phyloP scores from a whole-genome alignment of 2,797 vertebrate species.

The Eptatretus atami region DNA sequence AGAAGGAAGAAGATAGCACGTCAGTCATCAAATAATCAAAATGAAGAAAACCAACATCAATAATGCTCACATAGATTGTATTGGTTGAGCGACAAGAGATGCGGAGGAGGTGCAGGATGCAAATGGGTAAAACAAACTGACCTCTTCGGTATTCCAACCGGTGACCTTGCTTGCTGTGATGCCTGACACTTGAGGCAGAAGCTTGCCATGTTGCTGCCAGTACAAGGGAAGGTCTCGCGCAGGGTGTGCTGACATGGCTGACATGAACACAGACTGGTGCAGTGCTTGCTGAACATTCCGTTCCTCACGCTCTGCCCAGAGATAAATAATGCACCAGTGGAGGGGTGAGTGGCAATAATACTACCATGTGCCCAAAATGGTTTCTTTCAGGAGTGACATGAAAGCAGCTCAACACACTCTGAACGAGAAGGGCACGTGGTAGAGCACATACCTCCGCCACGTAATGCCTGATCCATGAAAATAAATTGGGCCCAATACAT shows the following conservation, averaged over 20 bases:
- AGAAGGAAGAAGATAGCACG: no score
- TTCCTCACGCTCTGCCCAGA: conserved; percentile 11
- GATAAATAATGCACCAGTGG: conserved; percentile 1
- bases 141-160: conserved; percentile 53
- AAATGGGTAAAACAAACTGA: conserved; percentile 11
- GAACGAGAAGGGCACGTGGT: no score
- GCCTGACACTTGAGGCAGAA: conserved; percentile 48
- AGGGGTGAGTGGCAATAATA: not conserved
- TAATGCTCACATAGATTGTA: no score
- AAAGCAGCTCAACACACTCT: not conserved
- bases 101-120: no score
- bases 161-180: conserved; percentile 47
- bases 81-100: no score
- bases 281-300: conserved; percentile 43
- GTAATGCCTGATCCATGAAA: no score
- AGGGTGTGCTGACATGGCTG: conserved; percentile 25
- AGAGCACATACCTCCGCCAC: no score
- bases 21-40: no score
- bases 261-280: conserved; percentile 55
- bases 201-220: conserved; percentile 66
- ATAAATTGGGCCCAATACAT: no score
- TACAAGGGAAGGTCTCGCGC: conserved; percentile 28
- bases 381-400: not conserved
- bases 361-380: not conserved
- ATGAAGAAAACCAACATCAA: no score